Conservation (phyloP, 2,888 invertebrate genomes). For the Cataglyphis albicans region DNA sequence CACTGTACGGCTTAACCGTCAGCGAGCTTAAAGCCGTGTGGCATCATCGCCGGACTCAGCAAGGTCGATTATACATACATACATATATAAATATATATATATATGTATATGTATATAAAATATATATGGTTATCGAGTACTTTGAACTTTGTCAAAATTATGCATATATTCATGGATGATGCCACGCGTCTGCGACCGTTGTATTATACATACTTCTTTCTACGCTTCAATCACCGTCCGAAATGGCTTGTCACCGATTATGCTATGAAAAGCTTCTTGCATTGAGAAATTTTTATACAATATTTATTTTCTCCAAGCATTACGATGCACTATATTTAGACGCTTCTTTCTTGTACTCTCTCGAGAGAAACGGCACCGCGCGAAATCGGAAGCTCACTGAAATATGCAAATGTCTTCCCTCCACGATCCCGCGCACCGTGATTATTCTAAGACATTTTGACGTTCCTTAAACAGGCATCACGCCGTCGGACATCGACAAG, state of each 20-base stretch:
- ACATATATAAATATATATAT: no score
- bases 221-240: conserved; percentile 50
- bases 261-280: conserved; percentile 43
- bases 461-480: conserved; percentile 88
- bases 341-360: conserved; percentile 38
- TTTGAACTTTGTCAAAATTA: conserved; percentile 33
- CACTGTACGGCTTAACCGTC: conserved; percentile 48
- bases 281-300: conserved; percentile 17
- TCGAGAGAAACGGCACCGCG: conserved; percentile 41
- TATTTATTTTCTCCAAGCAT: conserved; percentile 32
- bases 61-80: not conserved
- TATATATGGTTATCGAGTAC: conserved; percentile 10
- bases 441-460: conserved; percentile 34
- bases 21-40: conserved; percentile 51
- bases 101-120: not conserved
- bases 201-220: conserved; percentile 20
- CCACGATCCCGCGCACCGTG: not conserved
- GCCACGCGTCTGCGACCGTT: conserved; percentile 46
- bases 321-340: conserved; percentile 47
- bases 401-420: conserved; percentile 45
- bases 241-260: conserved; percentile 51
- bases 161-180: conserved; percentile 42
- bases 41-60: conserved; percentile 25
- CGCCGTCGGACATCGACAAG: conserved; percentile 99
- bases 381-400: conserved; percentile 56